These are phyloP conservation scores for Rallus limicola DNA, from an alignment of 2,113 vertebrate species.

Conservation along the genomic window DNA sequence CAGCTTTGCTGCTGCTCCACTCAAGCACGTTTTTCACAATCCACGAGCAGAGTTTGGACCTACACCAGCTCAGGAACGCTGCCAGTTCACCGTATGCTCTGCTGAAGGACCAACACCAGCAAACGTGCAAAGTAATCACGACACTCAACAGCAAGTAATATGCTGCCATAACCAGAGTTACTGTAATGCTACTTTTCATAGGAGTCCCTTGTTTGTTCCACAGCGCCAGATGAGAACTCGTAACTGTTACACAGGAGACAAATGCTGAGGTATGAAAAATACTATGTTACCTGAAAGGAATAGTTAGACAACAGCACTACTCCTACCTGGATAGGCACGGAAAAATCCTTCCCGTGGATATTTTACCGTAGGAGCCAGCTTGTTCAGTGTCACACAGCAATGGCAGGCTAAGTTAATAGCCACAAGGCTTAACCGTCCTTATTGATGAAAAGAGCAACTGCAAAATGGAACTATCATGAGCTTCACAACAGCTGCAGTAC, in stretches of 20 bases:
- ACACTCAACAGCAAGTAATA: background rate
- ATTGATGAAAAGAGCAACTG: background rate
- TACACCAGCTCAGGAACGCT: background rate
- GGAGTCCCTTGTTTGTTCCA: background rate
- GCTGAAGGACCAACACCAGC: background rate
- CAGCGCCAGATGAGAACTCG: fast-evolving
- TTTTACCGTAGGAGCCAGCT: background rate
- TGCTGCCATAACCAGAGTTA: background rate
- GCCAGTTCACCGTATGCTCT: background rate
- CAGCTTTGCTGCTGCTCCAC: background rate
- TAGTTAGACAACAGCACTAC: conserved; percentile 22
- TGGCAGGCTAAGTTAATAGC: background rate
- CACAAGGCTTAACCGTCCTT: background rate
- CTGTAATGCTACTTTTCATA: background rate
- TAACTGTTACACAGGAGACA: background rate
- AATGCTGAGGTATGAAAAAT: background rate
- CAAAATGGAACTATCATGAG: background rate
- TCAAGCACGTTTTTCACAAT: background rate
- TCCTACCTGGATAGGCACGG: conserved; percentile 6
- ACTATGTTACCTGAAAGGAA: background rate
- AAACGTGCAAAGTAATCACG: background rate
- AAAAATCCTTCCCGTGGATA: background rate
- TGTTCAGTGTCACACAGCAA: background rate
- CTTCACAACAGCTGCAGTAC: background rate
- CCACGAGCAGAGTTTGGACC: background rate